phyloP scores from a whole-genome alignment of 2,113 vertebrate species.

The Dromaius novaehollandiae region DNA sequence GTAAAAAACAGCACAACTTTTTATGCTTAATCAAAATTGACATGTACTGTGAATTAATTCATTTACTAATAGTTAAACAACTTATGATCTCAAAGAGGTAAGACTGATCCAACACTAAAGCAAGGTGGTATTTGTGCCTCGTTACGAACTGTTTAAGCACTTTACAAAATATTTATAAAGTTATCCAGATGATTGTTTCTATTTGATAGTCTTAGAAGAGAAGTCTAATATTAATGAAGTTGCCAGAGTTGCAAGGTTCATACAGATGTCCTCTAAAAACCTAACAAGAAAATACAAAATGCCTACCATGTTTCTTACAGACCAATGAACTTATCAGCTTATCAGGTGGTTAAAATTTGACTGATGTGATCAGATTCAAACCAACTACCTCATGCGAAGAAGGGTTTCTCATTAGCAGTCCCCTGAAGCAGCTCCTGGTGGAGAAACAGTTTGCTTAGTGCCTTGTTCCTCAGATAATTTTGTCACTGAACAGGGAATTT shows the following conservation, averaged over 20 bases:
- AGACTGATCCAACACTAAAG: neutral
- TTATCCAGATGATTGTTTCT: neutral
- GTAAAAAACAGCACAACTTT: neutral
- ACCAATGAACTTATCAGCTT: neutral
- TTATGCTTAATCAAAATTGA: neutral
- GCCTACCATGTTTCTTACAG: neutral
- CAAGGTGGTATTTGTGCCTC: neutral
- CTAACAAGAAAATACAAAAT: neutral
- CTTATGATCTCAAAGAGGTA: neutral
- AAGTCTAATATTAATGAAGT: too few species aligned
- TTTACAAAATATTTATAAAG: neutral
- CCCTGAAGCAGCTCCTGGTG: neutral
- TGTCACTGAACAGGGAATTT: neutral
- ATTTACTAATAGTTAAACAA: neutral
- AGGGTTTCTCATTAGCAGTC: neutral
- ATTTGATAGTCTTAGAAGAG: too few species aligned
- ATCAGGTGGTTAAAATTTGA: neutral
- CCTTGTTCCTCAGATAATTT: neutral
- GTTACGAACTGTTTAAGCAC: neutral
- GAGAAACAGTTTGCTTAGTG: neutral
- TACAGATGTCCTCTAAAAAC: neutral
- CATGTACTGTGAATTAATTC: neutral
- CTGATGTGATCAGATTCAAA: neutral
- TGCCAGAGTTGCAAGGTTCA: neutral
- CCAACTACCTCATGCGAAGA: neutral